These are phyloP conservation scores for Hemaris fuciformis DNA, from an alignment of 2,888 invertebrate genomes.

Conservation along the genomic window DNA sequence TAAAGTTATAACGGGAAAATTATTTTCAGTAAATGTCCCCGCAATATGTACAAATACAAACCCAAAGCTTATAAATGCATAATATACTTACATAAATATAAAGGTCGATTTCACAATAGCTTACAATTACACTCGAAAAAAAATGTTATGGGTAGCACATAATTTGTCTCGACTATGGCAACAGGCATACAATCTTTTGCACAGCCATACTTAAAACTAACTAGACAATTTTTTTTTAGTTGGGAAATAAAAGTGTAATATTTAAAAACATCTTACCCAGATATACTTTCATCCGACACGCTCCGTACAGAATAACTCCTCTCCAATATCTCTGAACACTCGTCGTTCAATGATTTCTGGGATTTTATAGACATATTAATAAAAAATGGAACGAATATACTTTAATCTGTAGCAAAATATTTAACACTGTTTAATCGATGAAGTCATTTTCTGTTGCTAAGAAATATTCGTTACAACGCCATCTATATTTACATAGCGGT, in stretches of 20 bases:
- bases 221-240: too few species aligned
- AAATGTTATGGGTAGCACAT: too few species aligned
- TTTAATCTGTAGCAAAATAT: neutral
- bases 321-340: conserved; percentile 66
- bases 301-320: conserved; percentile 63
- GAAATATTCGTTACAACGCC: conserved; percentile 17
- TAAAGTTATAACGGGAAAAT: too few species aligned
- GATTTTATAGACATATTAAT: conserved; percentile 68
- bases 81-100: too few species aligned
- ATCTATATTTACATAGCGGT: conserved; percentile 22
- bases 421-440: neutral
- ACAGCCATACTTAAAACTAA: too few species aligned
- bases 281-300: conserved; percentile 62
- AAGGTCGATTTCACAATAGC: too few species aligned
- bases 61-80: too few species aligned
- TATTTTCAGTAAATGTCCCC: too few species aligned
- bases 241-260: neutral
- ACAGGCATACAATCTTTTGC: too few species aligned
- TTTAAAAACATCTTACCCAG: conserved; percentile 43
- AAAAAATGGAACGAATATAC: neutral
- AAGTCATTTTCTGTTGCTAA: neutral
- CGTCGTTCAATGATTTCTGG: conserved; percentile 63
- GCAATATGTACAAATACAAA: too few species aligned
- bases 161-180: too few species aligned
- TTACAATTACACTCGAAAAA: too few species aligned